Base-by-base conservation (phyloP, 2,797 vertebrate species). In the Sebastes vulpes region DNA sequence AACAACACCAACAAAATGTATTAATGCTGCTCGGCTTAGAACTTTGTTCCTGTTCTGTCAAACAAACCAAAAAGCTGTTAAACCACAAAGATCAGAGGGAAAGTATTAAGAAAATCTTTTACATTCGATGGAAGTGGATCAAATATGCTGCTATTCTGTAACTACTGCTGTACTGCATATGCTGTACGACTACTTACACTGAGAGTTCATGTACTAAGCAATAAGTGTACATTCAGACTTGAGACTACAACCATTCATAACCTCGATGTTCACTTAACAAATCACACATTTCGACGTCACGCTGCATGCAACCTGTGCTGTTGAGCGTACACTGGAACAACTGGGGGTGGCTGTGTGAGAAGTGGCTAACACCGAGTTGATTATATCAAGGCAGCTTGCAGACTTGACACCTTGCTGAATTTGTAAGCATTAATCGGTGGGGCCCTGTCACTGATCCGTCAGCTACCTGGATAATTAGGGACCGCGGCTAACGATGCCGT, bases 401-500 rank as follows among this genome's bases (percentile, higher is more conserved):
- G 97, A 97, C 97, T 96, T 98, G 98, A 99, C 98, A 99, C 97
- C 97, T 97, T 96, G 97, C 98, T 97, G 97, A 98, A 98, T 99
- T 98, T 98, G 98, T 99, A 98, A 97, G 97, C 98, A 98, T 98
- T 99, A 98, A 99, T 99, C 98, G 97, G 97, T 96, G 97, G 97
- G 96, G 96, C 96, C 83, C 97, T 97, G 97, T 98, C 98, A 98
- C 97, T 97, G 98, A 98, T 98, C 97, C 98, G 97, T 99, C 98
- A 99, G 97, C 97, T 97, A 98, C 97, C 96, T 97, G 97, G 98
- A 98, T 99, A 99, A 99, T 99, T 99, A 98, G 98, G 97, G 97
- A 96, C 96, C 87, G 93, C 95, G 94, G 93, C 97, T 99, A 99
- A 99, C 97, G 97, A 99, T 97, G 97, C 97, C 96, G 95, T 97